Conservation (phyloP, 2,797 vertebrate species). For the Pseudochaenichthys georgianus region DNA sequence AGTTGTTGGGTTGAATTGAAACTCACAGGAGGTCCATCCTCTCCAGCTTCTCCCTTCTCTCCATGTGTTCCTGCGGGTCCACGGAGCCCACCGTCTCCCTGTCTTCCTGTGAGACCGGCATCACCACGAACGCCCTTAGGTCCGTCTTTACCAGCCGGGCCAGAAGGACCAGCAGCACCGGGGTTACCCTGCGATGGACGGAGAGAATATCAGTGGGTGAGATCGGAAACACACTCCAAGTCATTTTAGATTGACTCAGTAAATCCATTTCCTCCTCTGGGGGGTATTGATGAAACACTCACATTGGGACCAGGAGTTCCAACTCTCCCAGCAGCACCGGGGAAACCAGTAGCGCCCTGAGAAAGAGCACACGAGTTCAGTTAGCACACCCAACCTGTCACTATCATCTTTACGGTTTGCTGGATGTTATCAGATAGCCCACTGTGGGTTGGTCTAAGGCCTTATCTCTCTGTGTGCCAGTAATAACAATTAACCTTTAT, state of each 20-base stretch:
- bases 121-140: constrained; percentile 95
- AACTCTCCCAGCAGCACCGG: constrained; percentile 95
- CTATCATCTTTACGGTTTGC: not conserved
- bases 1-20: constrained; percentile 4
- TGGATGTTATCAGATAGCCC: not conserved
- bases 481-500: not conserved
- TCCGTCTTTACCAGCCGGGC: constrained; percentile 93
- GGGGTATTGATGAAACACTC: constrained; percentile 70
- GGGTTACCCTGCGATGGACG: constrained; percentile 90
- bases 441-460: not conserved
- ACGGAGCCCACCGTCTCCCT: constrained; percentile 92
- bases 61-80: constrained; percentile 88
- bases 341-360: constrained; percentile 96
- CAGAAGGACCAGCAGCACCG: constrained; percentile 89
- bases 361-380: constrained; percentile 26
- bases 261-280: not conserved
- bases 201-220: constrained; percentile 1
- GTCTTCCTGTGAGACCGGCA: constrained; percentile 87
- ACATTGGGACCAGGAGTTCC: constrained; percentile 95
- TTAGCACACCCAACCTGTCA: constrained; percentile 1
- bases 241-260: not conserved
- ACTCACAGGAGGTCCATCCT: constrained; percentile 89
- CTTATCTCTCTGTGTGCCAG: not conserved
- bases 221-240: constrained; percentile 9
- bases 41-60: constrained; percentile 94